phyloP scores from a whole-genome alignment of 2,113 vertebrate genomes.

The Danio rerio region GRCz12tu NC_133184.1:9284001-9284500 shows the following conservation, averaged over 20 bases:
- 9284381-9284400: too few species aligned
- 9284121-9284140: constrained; percentile 86
- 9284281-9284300: neutral
- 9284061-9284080: constrained; percentile 80
- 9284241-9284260: neutral
- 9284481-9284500: too few species aligned
- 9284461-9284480: too few species aligned
- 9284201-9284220: constrained; percentile 5
- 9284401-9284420: too few species aligned
- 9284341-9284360: too few species aligned
- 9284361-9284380: too few species aligned
- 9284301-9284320: neutral
- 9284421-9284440: too few species aligned
- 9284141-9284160: constrained; percentile 71
- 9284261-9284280: neutral
- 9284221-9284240: neutral
- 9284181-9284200: neutral
- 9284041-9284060: constrained; percentile 86
- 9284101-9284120: constrained; percentile 87
- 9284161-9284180: constrained; percentile 18
- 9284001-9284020: neutral
- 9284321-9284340: neutral
- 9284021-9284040: constrained; percentile 70
- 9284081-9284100: constrained; percentile 80
- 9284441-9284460: too few species aligned